Base-by-base conservation (phyloP, 2,888 invertebrate genomes). In the Andrena minutula region DNA sequence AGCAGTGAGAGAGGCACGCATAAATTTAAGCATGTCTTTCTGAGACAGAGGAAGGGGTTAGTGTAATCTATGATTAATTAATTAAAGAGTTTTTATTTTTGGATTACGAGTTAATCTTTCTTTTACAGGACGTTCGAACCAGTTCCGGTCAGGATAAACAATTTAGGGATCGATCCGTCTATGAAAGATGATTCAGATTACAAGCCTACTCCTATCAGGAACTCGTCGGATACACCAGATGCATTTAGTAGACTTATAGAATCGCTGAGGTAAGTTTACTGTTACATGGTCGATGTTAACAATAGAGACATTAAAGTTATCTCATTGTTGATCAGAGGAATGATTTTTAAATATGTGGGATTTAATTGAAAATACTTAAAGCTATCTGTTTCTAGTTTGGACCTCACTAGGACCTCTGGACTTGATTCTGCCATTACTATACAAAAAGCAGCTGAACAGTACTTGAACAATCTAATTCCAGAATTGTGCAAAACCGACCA, bases 1-100 rank as follows among this genome's bases (percentile, higher is more conserved):
- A 95, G 95, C 61, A 93, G 94, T 3, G 94, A 94, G 64, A 94
- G 94, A 70, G 95, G 96, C 6, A 96, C 96, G 0, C 96, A 96
- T 89, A 95, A 95, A 77, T 96, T 95, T 86, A 95, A 95, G 68
- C 96, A 96, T 86, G 95, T 95, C 79, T 96, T 96, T 92, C 94
- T 96, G 49, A 95, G 95, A 91, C 95, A 95, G 47, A 95, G 94
- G 23, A 85, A 88, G 85, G 94, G 95, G 92, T 95, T 96, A 85
- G 95, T 94, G 64, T 94, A 94, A 7, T 20, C n/a, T n/a, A 12
- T 6, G 30, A 32, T 35, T 28, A 58, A 8, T 51, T 5, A 16
- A 28, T 12, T 60, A 51, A 26, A n/a, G 12, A 7, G 20, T 1
- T n/a, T 23, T 56, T 28, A 10, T 49, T 47, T 47, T 1, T 35